Evolutionary conservation across 2,888 invertebrate genomes (phyloP).

Genomic region (Amphimallon solstitiale): DNA sequence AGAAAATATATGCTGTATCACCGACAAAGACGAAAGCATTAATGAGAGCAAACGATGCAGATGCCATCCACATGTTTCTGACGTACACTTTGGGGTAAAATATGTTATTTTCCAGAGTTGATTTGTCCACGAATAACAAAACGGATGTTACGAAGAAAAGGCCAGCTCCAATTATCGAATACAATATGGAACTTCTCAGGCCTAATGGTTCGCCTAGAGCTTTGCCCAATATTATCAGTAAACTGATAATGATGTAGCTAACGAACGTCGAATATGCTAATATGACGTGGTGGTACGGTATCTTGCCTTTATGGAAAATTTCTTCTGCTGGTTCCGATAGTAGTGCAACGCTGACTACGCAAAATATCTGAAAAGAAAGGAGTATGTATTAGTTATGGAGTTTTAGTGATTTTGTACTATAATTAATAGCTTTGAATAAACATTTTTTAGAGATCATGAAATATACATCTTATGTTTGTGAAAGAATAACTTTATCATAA

Average conservation of each 20-base stretch:
- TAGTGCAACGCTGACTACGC: slow-evolving; percentile 71
- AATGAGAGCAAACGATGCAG: slow-evolving; percentile 72
- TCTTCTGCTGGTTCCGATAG: slow-evolving; percentile 67
- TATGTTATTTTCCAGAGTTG: slow-evolving; percentile 62
- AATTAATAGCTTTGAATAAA: no score
- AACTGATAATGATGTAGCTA: slow-evolving; percentile 74
- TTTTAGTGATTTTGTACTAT: no score
- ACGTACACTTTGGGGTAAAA: slow-evolving; percentile 71
- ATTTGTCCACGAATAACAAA: slow-evolving; percentile 67
- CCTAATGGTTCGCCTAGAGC: slow-evolving; percentile 71
- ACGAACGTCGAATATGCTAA: slow-evolving; percentile 74
- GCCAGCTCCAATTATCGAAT: slow-evolving; percentile 70
- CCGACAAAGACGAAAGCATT: slow-evolving; percentile 70
- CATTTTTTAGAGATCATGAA: no score
- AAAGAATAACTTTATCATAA: no score
- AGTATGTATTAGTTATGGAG: not conserved
- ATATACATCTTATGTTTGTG: no score
- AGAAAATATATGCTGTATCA: slow-evolving; percentile 71
- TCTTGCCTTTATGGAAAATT: slow-evolving; percentile 5
- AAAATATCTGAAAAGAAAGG: slow-evolving; percentile 65
- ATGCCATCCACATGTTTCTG: slow-evolving; percentile 74
- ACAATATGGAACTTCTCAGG: slow-evolving; percentile 72
- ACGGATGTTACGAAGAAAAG: slow-evolving; percentile 74
- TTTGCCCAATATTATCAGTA: slow-evolving; percentile 70
- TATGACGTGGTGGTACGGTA: slow-evolving; percentile 69